phyloP scores from a whole-genome alignment of 1,140 invertebrate genomes.

The Microplitis demolitor region DNA sequence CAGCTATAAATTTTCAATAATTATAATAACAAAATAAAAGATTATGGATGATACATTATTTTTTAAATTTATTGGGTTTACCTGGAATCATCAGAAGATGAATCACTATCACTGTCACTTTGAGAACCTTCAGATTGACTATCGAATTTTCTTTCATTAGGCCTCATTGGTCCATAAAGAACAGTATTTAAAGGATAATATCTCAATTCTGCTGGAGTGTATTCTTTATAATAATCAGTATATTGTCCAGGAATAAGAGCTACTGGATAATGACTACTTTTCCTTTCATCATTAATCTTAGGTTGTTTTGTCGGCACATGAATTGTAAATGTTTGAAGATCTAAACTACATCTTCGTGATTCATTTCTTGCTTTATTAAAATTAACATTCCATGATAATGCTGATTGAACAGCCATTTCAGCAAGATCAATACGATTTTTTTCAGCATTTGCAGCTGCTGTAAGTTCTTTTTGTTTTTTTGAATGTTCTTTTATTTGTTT shows the following conservation, averaged over 20 bases:
- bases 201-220: constrained; percentile 68
- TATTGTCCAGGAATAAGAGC: constrained; percentile 92
- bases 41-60: background rate
- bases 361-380: constrained; percentile 80
- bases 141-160: constrained; percentile 61
- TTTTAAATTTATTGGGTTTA: constrained; percentile 39
- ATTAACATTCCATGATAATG: constrained; percentile 85
- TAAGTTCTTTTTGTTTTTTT: constrained; percentile 70
- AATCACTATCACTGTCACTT: constrained; percentile 65
- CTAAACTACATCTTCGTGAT: constrained; percentile 71
- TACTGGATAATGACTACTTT: constrained; percentile 83
- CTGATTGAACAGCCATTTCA: constrained; percentile 85
- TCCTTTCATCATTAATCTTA: constrained; percentile 59
- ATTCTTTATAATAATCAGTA: constrained; percentile 79
- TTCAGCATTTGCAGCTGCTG: constrained; percentile 61
- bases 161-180: constrained; percentile 73
- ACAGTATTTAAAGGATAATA: constrained; percentile 93
- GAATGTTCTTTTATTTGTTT: constrained; percentile 76
- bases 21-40: background rate
- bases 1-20: constrained; percentile 38
- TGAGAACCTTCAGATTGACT: constrained; percentile 64
- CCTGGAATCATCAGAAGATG: constrained; percentile 67
- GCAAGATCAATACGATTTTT: constrained; percentile 73
- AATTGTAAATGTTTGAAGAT: constrained; percentile 77
- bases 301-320: constrained; percentile 69